Conservation (phyloP, 2,113 vertebrate genomes). For the Myiozetetes cayanensis region DNA sequence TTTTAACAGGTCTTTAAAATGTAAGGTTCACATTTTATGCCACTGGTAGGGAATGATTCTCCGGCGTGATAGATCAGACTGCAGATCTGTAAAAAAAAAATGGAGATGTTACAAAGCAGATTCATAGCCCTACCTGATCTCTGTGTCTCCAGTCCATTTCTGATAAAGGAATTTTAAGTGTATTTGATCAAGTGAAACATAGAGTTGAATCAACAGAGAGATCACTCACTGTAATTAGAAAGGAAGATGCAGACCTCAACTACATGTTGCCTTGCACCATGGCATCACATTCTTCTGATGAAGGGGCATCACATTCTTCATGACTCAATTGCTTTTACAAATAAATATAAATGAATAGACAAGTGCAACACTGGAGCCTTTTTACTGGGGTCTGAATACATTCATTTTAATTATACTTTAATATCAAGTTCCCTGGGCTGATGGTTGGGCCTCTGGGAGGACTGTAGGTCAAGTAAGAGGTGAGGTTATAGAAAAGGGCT, state of each 20-base stretch:
- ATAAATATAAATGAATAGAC: neutral
- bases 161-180: neutral
- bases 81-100: neutral
- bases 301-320: neutral
- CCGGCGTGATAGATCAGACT: neutral
- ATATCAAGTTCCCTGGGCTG: neutral
- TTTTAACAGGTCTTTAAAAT: conserved; percentile 13
- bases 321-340: neutral
- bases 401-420: conserved; percentile 20
- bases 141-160: neutral
- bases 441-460: neutral
- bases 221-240: neutral
- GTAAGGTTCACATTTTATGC: neutral
- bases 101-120: neutral
- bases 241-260: neutral
- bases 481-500: neutral
- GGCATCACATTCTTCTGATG: neutral
- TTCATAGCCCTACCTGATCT: neutral
- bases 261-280: neutral
- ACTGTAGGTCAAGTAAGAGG: neutral
- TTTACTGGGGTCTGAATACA: neutral
- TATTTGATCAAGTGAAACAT: neutral
- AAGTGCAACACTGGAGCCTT: neutral
- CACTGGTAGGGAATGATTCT: neutral
- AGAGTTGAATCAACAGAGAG: neutral